Percentiles rank a stretch among this genome's conserved stretches.
These are phyloP conservation scores for Spizella passerina DNA, from an alignment of 2,797 vertebrate genomes.

Conservation along the genomic window DNA sequence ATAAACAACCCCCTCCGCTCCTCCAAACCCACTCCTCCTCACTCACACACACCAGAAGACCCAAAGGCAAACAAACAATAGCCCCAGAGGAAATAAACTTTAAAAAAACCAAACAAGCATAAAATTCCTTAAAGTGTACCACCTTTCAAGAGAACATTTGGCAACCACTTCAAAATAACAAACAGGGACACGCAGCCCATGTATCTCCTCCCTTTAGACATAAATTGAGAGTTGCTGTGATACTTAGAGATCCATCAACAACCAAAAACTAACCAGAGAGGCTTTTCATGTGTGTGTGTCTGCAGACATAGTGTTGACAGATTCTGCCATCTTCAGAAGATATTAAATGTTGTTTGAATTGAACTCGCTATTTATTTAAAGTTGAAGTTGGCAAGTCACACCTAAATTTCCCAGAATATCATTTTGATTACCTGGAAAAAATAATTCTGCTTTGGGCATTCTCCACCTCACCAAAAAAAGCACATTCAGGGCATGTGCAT, in stretches of 20 bases:
- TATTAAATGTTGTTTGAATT: not conserved
- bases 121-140: not conserved
- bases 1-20: not conserved
- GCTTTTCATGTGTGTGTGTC: not conserved
- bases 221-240: not conserved
- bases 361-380: not conserved
- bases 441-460: not conserved
- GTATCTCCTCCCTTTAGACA: not conserved
- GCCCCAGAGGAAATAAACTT: not conserved
- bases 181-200: rapidly evolving
- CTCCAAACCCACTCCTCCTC: not conserved
- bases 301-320: not conserved
- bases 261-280: not conserved
- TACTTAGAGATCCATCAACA: not conserved
- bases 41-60: not conserved
- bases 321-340: not conserved
- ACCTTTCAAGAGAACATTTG: not conserved
- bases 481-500: not conserved
- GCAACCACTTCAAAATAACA: slow-evolving; percentile 14
- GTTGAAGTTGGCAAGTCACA: not conserved
- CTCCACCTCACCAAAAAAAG: not conserved
- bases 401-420: not conserved
- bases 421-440: not conserved
- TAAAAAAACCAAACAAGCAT: not conserved
- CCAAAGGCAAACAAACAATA: not conserved